Evolutionary conservation across 1,140 invertebrate species (phyloP), one percentile per base, ranked within the genome.

Genomic region (Lordiphosa clarofinis): DNA sequence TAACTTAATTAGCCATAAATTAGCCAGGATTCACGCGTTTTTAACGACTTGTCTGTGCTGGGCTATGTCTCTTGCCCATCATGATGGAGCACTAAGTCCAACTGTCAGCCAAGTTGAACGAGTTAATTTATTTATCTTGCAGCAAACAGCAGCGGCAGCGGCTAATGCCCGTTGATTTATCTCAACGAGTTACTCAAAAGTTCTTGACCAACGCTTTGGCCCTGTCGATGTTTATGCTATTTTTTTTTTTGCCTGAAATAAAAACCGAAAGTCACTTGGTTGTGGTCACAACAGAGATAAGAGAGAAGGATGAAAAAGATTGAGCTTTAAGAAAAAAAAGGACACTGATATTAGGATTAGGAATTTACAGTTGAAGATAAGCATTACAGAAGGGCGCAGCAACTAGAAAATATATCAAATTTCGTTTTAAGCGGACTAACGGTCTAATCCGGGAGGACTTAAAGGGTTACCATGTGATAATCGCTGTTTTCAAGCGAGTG

Each of bases 1-100:
- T 58, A 64, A 62, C 63, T 76, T 73, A 73, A 79, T 79, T 69
- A 79, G 46, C 70, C 59, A 70, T 79, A 73, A 79, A 73, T 78
- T 78, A 70, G 69, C 54, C 43, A 40, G 44, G 44, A 66, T 50
- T 73, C 65, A 70, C 53, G 74, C 50, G 50, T 65, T 69, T 73
- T 79, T 70, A 69, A 79, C 65, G 74, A 69, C 54, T 65, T 79
- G 59, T 56, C 70, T 73, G 68, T 57, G 57, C n/a, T 44, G 37
- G 36, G 36, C 4, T 10, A 37, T 39, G 55, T 19, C 46, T 33
- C 21, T 37, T 19, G 36, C 37, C 50, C 55, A 60, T 54, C 54
- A 55, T 33, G 56, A 72, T 54, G 54, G 28, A 11, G 1, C 62
- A 67, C 53, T 56, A 59, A 63, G 48, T 72, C 68, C 54, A 59